Conservation (phyloP, 2,113 vertebrate species). For the Panthera tigris region DNA sequence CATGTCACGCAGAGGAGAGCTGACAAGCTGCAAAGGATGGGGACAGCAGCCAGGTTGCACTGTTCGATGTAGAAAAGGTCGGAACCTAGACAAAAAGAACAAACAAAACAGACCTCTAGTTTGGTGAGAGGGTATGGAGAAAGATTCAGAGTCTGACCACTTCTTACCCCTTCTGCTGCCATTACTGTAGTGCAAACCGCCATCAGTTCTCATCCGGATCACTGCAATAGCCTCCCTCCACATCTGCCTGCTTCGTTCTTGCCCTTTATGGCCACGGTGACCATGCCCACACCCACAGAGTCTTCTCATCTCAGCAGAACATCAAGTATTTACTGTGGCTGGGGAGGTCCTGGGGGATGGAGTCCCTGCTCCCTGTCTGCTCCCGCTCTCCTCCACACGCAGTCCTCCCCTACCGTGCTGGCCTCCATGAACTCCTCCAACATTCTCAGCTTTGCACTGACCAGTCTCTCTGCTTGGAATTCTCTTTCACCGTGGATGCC, state of each 20-base stretch:
- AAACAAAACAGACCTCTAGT: not conserved
- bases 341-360: rapidly evolving
- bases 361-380: not conserved
- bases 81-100: not conserved
- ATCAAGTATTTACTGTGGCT: not conserved
- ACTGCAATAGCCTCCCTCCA: not conserved
- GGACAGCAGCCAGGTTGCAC: not conserved
- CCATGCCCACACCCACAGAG: not conserved
- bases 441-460: not conserved
- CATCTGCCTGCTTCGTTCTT: not conserved
- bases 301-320: not conserved
- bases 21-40: not conserved
- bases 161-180: not conserved
- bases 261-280: not conserved
- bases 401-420: not conserved
- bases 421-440: not conserved
- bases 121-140: not conserved
- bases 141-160: not conserved
- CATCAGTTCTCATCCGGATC: not conserved
- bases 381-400: not conserved
- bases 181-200: not conserved
- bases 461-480: not conserved
- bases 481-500: not conserved
- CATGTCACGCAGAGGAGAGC: not conserved
- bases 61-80: not conserved